phyloP scores from a whole-genome alignment of 2,113 vertebrate species.

The Glaucidium brasilianum region DNA sequence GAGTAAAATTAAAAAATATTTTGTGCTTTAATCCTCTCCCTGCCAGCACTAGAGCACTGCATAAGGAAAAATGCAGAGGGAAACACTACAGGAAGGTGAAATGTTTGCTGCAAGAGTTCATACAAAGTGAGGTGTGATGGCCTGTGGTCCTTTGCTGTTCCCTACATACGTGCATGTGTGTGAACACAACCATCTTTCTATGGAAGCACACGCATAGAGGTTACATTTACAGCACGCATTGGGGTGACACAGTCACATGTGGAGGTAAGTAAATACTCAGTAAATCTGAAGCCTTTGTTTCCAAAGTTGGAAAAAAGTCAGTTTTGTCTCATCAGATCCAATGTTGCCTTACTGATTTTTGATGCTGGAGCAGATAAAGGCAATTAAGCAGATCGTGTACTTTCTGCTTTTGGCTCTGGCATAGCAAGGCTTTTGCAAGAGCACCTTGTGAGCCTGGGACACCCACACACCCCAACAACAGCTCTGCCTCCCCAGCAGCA shows the following conservation, averaged over 20 bases:
- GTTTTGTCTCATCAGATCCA: not conserved
- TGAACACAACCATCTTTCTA: not conserved
- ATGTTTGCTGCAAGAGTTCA: not conserved
- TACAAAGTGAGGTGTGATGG: not conserved
- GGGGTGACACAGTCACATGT: not conserved
- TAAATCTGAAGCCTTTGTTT: not conserved
- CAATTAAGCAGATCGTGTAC: not conserved
- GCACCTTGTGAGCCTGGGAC: not conserved
- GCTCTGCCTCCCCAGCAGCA: not conserved
- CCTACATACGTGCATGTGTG: accelerated
- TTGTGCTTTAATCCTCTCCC: not conserved
- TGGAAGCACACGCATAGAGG: not conserved
- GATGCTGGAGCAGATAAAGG: not conserved
- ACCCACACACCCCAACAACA: not conserved
- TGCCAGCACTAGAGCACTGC: not conserved
- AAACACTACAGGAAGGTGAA: not conserved
- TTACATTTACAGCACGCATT: not conserved
- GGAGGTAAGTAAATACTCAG: not conserved
- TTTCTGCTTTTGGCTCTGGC: not conserved
- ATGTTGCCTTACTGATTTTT: not conserved
- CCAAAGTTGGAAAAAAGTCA: not conserved
- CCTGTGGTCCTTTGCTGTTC: not conserved
- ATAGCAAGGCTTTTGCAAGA: not conserved
- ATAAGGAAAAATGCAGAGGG: not conserved
- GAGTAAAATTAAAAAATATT: not conserved